phyloP scores from a whole-genome alignment of 53 echinoderm and acorn worm genomes.

The Paelopatides confundens region DNA sequence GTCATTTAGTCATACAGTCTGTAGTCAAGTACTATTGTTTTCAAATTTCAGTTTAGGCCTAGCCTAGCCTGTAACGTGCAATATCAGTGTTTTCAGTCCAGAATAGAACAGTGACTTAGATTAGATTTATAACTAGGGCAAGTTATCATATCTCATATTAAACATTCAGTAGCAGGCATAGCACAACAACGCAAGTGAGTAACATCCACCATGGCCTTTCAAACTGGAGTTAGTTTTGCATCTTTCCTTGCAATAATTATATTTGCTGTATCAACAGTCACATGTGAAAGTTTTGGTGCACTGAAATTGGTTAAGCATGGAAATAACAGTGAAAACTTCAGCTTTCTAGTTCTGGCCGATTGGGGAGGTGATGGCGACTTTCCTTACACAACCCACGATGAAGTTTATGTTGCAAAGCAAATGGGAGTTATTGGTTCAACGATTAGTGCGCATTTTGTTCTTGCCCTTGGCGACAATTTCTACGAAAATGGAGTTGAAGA shows the following conservation, averaged over 20 bases:
- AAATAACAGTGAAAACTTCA: background rate
- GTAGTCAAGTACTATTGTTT: too few relatives aligned
- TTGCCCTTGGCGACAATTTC: constrained; percentile 97
- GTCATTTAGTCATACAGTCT: too few relatives aligned
- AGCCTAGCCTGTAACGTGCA: too few relatives aligned
- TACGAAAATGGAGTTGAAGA: constrained; percentile 79
- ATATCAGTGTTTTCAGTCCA: too few relatives aligned
- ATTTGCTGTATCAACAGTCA: background rate
- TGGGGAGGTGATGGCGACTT: constrained; percentile 81
- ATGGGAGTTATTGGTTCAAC: constrained; percentile 81
- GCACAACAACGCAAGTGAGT: too few relatives aligned
- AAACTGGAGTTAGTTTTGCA: background rate
- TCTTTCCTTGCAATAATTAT: background rate
- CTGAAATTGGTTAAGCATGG: background rate
- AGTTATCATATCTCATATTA: too few relatives aligned
- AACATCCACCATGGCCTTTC: background rate
- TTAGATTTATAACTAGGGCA: too few relatives aligned
- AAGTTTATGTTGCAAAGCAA: constrained; percentile 76
- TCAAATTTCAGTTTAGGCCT: too few relatives aligned
- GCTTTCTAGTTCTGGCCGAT: constrained; percentile 85
- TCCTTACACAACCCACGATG: constrained; percentile 80
- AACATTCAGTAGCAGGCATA: too few relatives aligned
- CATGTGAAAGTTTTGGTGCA: background rate
- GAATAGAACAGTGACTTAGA: too few relatives aligned
- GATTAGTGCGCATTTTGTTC: constrained; percentile 73